These are phyloP conservation scores for Neoarius graeffei DNA, from an alignment of 2,113 vertebrate genomes.

Conservation along the genomic window DNA sequence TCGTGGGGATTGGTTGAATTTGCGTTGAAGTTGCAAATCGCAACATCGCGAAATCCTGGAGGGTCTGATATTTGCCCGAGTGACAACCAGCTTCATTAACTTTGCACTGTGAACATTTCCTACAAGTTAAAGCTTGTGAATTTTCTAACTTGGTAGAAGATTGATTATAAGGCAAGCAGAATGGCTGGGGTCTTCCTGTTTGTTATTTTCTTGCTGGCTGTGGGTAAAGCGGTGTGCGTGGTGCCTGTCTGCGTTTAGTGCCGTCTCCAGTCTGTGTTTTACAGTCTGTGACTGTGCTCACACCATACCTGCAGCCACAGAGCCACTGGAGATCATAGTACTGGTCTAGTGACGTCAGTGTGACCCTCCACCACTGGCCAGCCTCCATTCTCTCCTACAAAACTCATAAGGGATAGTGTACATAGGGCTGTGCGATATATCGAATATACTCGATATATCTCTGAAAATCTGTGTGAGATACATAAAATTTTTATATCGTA, in stretches of 20 bases:
- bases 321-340: slow-evolving; percentile 78
- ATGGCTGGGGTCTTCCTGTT: neutral
- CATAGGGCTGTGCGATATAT: too few relatives aligned
- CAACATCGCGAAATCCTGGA: too few relatives aligned
- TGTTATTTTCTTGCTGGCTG: slow-evolving; percentile 25
- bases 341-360: slow-evolving; percentile 70
- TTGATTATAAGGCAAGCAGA: neutral
- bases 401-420: neutral
- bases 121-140: too few relatives aligned
- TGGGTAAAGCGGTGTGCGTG: slow-evolving; percentile 62
- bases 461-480: too few relatives aligned
- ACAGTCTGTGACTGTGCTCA: slow-evolving; percentile 67
- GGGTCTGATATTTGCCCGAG: too few relatives aligned
- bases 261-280: slow-evolving; percentile 69
- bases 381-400: slow-evolving; percentile 79
- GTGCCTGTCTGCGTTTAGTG: slow-evolving; percentile 70
- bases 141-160: neutral
- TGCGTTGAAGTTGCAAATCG: too few relatives aligned
- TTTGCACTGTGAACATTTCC: too few relatives aligned
- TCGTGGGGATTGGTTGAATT: too few relatives aligned
- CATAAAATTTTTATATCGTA: too few relatives aligned
- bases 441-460: too few relatives aligned
- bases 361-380: slow-evolving; percentile 65
- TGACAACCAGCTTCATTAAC: too few relatives aligned
- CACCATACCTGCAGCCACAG: slow-evolving; percentile 71